Evolutionary conservation across 2,113 vertebrate genomes (phyloP).

Genomic region (Anguilla japonica): DNA sequence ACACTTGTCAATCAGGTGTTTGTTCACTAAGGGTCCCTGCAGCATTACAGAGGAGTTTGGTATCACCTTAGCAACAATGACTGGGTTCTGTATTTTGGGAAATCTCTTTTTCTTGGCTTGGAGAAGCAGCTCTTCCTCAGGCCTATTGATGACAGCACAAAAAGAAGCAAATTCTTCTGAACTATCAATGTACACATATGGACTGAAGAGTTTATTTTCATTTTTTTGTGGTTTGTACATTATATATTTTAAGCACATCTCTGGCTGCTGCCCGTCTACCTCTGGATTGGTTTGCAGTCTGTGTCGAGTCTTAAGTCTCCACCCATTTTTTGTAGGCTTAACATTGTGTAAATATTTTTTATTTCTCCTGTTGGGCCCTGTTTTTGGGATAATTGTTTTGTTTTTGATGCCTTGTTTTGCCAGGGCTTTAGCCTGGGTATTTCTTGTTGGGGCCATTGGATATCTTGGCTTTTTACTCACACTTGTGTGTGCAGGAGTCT

Average conservation of each 20-base stretch:
- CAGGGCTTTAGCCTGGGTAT: constrained; percentile 54
- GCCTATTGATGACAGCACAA: constrained; percentile 88
- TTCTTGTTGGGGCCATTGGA: constrained; percentile 51
- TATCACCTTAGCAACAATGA: constrained; percentile 72
- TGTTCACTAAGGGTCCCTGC: constrained; percentile 85
- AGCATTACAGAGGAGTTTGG: constrained; percentile 84
- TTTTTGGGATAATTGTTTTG: constrained; percentile 62
- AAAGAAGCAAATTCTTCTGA: constrained; percentile 76
- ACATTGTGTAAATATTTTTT: constrained; percentile 78
- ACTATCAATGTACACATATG: constrained; percentile 85
- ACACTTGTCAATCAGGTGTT: constrained; percentile 74
- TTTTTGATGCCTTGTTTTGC: constrained; percentile 51
- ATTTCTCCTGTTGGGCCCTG: constrained; percentile 76
- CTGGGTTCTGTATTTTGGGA: constrained; percentile 62
- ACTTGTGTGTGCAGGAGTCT: constrained; percentile 44
- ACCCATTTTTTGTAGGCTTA: constrained; percentile 72
- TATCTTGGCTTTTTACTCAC: constrained; percentile 64
- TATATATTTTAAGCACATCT: constrained; percentile 79
- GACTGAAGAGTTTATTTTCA: constrained; percentile 81
- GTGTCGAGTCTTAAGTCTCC: constrained; percentile 65
- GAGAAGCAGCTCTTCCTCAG: constrained; percentile 78
- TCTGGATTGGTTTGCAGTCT: constrained; percentile 71
- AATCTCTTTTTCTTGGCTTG: constrained; percentile 69
- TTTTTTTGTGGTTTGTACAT: constrained; percentile 72
- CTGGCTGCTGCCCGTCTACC: constrained; percentile 74